phyloP scores from a whole-genome alignment of 1,140 invertebrate genomes.

The Agrilus planipennis region DNA sequence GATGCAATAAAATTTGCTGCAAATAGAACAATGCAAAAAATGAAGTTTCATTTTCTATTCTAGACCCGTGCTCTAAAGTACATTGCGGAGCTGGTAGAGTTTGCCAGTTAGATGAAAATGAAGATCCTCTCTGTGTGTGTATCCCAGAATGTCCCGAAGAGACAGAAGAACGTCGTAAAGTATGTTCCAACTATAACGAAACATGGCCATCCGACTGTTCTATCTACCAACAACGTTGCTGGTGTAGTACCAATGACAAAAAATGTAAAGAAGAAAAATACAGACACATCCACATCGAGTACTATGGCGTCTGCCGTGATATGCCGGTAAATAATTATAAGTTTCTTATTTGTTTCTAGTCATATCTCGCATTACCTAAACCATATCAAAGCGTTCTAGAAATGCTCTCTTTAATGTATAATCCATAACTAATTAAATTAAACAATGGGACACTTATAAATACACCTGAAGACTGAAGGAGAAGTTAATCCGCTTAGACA shows the following conservation, averaged over 20 bases:
- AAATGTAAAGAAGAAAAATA: constrained; percentile 63
- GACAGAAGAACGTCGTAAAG: constrained; percentile 64
- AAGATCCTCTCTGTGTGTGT: constrained; percentile 73
- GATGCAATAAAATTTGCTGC: too few relatives aligned
- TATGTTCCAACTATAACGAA: constrained; percentile 88
- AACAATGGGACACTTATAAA: too few relatives aligned
- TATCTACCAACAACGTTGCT: constrained; percentile 79
- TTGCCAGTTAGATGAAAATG: constrained; percentile 63
- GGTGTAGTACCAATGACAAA: constrained; percentile 64
- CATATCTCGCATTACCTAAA: too few relatives aligned
- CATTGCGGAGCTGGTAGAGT: constrained; percentile 82
- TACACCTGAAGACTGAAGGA: too few relatives aligned
- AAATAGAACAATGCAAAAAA: too few relatives aligned
- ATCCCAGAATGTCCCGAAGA: constrained; percentile 71
- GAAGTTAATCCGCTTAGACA: too few relatives aligned
- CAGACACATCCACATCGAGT: constrained; percentile 85
- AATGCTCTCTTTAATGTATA: too few relatives aligned
- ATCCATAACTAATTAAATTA: too few relatives aligned
- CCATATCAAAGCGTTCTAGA: too few relatives aligned
- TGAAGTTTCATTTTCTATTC: too few relatives aligned
- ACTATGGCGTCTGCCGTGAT: constrained; percentile 74
- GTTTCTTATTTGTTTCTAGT: too few relatives aligned
- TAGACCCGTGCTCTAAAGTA: constrained; percentile 73
- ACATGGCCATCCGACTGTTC: constrained; percentile 89
- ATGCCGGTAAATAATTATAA: constrained; percentile 48